Conservation (phyloP, 2,797 vertebrate species). For the Discoglossus pictus region DNA sequence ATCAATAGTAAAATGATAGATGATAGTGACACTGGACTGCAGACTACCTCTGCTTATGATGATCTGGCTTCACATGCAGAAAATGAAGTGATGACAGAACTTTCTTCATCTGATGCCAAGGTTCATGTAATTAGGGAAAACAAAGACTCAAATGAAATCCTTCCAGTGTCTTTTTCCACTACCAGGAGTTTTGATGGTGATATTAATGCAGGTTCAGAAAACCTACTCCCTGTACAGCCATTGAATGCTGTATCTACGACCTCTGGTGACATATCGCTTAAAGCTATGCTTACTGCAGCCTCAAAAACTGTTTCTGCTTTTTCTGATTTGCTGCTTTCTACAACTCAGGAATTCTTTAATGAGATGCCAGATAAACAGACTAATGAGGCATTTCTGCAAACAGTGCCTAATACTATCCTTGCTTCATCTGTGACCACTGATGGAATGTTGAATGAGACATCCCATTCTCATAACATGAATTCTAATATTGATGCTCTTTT, state of each 20-base stretch:
- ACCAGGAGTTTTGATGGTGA: slow-evolving; percentile 59
- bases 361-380: slow-evolving; percentile 65
- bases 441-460: slow-evolving; percentile 62
- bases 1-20: slow-evolving; percentile 57
- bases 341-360: slow-evolving; percentile 62
- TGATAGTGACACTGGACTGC: slow-evolving; percentile 67
- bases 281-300: slow-evolving; percentile 61
- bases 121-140: slow-evolving; percentile 60
- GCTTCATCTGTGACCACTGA: slow-evolving; percentile 60
- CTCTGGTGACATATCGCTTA: slow-evolving; percentile 67
- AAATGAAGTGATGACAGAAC: slow-evolving; percentile 60
- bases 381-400: slow-evolving; percentile 66
- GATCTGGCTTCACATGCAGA: slow-evolving; percentile 63
- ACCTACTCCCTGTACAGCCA: slow-evolving; percentile 61
- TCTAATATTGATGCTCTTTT: slow-evolving; percentile 60
- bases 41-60: slow-evolving; percentile 66
- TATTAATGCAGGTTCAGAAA: slow-evolving; percentile 69
- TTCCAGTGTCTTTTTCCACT: slow-evolving; percentile 65
- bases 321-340: slow-evolving; percentile 64
- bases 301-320: slow-evolving; percentile 69
- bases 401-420: slow-evolving; percentile 64
- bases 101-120: slow-evolving; percentile 58
- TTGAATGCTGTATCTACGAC: slow-evolving; percentile 62
- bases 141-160: slow-evolving; percentile 59
- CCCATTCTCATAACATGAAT: slow-evolving; percentile 62